These are phyloP conservation scores for Cricetomys ansorgei DNA, from an alignment of 2,113 vertebrate genomes.

Conservation along the genomic window DNA sequence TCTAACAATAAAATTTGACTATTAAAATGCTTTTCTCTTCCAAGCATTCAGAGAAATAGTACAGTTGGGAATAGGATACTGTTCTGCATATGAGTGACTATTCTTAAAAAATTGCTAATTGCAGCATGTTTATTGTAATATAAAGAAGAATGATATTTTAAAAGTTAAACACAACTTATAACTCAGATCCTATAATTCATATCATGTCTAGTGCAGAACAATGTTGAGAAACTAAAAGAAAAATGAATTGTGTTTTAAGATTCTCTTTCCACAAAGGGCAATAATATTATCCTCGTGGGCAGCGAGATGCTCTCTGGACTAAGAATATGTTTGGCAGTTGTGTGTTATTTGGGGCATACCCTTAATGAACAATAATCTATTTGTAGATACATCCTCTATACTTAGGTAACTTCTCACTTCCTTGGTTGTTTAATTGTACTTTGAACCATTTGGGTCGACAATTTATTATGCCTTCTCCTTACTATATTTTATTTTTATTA, in stretches of 20 bases:
- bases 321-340: slow-evolving; percentile 37
- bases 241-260: slow-evolving; percentile 59
- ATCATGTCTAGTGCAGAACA: neutral
- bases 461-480: slow-evolving; percentile 82
- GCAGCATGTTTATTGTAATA: neutral
- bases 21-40: slow-evolving; percentile 18
- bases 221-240: slow-evolving; percentile 32
- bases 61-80: neutral
- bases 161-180: slow-evolving; percentile 27
- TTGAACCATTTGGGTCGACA: slow-evolving; percentile 67
- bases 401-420: slow-evolving; percentile 77
- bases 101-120: slow-evolving; percentile 41
- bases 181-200: slow-evolving; percentile 29
- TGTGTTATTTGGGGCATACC: slow-evolving; percentile 67
- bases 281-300: slow-evolving; percentile 41
- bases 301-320: slow-evolving; percentile 52
- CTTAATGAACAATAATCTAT: slow-evolving; percentile 66
- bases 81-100: slow-evolving; percentile 13
- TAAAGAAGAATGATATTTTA: slow-evolving; percentile 6
- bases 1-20: neutral
- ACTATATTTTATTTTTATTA: slow-evolving; percentile 82
- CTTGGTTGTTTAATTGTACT: slow-evolving; percentile 75
- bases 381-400: slow-evolving; percentile 59
- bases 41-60: neutral
- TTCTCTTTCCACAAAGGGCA: slow-evolving; percentile 40